A percentile compares a stretch with the other conserved stretches of the same genome.
Evolutionary conservation across 2,888 invertebrate genomes (phyloP).

Genomic region (Epirrhoe alternata): DNA sequence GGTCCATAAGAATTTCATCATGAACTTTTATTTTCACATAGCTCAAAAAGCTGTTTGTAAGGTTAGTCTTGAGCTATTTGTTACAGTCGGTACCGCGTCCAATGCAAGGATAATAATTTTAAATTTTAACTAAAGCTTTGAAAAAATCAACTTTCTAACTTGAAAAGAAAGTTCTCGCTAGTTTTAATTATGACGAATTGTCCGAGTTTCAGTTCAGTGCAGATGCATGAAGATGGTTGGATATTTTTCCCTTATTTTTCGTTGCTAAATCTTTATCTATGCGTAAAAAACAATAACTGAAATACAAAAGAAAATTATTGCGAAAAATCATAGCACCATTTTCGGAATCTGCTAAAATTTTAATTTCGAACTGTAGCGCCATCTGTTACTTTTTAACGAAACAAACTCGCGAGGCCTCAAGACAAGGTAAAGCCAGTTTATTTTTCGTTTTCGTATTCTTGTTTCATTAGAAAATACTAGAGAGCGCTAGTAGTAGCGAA

Average conservation of each 20-base stretch:
- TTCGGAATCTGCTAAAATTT: background rate
- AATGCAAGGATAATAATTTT: constrained; percentile 16
- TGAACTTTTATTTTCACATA: constrained; percentile 2
- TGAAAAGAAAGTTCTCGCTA: background rate
- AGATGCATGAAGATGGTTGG: background rate
- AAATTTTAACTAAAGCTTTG: constrained; percentile 11
- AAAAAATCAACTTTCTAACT: background rate
- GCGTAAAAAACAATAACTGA: too few relatives aligned
- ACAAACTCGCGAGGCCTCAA: background rate
- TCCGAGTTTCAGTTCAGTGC: constrained; percentile 1
- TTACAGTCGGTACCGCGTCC: constrained; percentile 42
- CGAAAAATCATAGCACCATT: too few relatives aligned
- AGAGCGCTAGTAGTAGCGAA: constrained; percentile 27
- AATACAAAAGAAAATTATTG: too few relatives aligned
- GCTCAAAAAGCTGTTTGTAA: constrained; percentile 5
- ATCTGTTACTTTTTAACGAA: constrained; percentile 28
- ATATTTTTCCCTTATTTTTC: background rate
- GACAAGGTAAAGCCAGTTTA: constrained; percentile 6
- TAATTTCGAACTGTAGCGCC: constrained; percentile 21
- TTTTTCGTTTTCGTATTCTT: constrained; percentile 16
- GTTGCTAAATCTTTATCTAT: background rate
- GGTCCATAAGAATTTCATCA: background rate
- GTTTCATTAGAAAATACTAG: constrained; percentile 17
- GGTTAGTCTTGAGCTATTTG: constrained; percentile 49
- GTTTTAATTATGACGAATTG: background rate